These are phyloP conservation scores for Euplexia lucipara DNA, from an alignment of 2,888 invertebrate species.

Conservation along the genomic window DNA sequence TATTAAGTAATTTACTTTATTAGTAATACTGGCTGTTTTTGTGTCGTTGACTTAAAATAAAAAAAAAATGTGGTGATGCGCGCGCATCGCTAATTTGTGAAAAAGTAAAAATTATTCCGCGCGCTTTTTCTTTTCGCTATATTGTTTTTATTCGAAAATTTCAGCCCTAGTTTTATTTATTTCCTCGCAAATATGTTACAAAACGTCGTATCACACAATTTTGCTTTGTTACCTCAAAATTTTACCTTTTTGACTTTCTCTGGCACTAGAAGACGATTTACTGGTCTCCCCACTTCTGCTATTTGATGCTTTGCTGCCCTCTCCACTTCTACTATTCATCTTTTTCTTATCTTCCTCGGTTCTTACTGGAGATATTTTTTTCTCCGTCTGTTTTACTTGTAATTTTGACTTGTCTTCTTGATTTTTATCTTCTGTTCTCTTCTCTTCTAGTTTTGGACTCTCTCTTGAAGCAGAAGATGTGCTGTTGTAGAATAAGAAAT, in stretches of 20 bases:
- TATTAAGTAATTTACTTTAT: too few species aligned
- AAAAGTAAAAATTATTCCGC: too few species aligned
- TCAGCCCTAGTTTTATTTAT: too few species aligned
- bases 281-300: constrained; percentile 1
- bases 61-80: too few species aligned
- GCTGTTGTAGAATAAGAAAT: neutral
- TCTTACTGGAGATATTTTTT: constrained; percentile 12
- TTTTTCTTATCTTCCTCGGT: constrained; percentile 1
- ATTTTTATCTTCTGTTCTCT: constrained; percentile 18
- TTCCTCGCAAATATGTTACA: too few species aligned
- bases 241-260: constrained; percentile 12
- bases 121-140: too few species aligned
- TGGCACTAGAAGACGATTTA: constrained; percentile 7
- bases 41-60: too few species aligned
- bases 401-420: constrained; percentile 15
- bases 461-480: neutral
- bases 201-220: too few species aligned
- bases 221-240: constrained; percentile 1
- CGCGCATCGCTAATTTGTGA: too few species aligned
- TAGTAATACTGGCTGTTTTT: too few species aligned
- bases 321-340: constrained; percentile 3
- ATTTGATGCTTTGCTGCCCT: neutral
- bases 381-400: constrained; percentile 4
- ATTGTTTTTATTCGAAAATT: too few species aligned
- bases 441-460: constrained; percentile 3